Evolutionary conservation across 1,140 invertebrate species (phyloP), one percentile per base, ranked within the genome.

Genomic region (Bombus fervidus): DNA sequence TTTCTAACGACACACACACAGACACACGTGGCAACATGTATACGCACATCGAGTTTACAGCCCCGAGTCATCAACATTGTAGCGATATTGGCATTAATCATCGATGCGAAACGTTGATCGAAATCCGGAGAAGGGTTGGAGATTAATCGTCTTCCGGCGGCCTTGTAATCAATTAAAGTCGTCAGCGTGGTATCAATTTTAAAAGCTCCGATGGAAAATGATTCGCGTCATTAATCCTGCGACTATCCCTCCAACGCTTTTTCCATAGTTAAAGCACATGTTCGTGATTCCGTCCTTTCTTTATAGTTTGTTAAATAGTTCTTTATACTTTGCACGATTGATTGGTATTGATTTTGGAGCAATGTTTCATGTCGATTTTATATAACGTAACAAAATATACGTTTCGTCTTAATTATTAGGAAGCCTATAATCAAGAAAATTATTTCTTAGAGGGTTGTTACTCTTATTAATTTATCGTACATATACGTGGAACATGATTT

Each of bases 151-250:
- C 59, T 47, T 68, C 86, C 73, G 76, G 82, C 83, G 75, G 81
- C 68, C 69, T 71, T 47, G 72, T 89, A 87, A 89, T 89, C 87
- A 89, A 89, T 89, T 89, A 89, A 76, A 76, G 81, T 87, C 81
- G 66, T 75, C 76, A 81, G 86, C 87, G 76, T 78, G 41, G 76
- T 78, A 84, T 82, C 71, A 62, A 75, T 82, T 82, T 66, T 66
- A 82, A 75, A 75, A 74, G n/a, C 86, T 59, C 59, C 62, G 79
- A 43, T 76, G 81, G 68, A 78, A 86, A 87, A 74, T 77, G 59
- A 62, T 85, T 83, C 86, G 81, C 43, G 75, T 88, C 87, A 85
- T 88, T 83, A 88, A 88, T 88, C 82, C 43, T 75, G 31, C 31
- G 4, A 2, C 37, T 41, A 39, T n/a, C 12, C 28, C 59, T 62